A percentile compares a stretch with the other conserved stretches of the same genome.
Evolutionary conservation across 2,113 vertebrate species (phyloP).

Genomic region (Dendrocopos noguchii): DNA sequence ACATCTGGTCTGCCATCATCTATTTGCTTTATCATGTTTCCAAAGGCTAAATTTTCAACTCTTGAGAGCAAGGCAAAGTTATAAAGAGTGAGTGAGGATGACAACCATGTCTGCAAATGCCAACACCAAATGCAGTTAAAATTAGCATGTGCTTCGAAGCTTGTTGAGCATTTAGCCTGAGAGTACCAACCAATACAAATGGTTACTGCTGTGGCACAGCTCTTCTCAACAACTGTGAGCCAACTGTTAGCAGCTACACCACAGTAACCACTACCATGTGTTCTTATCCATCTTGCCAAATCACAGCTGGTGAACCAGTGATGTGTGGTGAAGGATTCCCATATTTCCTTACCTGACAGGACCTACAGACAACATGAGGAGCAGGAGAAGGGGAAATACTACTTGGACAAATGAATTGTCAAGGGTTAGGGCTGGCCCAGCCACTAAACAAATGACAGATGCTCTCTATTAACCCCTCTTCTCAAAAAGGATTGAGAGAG

Average conservation of each 20-base stretch:
- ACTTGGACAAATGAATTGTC: background rate
- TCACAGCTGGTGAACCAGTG: background rate
- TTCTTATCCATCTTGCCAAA: background rate
- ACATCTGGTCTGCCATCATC: background rate
- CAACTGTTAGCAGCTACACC: background rate
- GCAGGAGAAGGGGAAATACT: background rate
- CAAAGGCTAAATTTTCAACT: background rate
- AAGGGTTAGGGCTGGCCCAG: no score
- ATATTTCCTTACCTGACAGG: background rate
- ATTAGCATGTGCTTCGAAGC: background rate
- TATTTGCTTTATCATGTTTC: background rate
- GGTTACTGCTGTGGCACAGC: background rate
- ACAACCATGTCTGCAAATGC: background rate
- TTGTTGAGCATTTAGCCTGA: background rate
- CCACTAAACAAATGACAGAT: no score
- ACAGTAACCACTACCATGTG: background rate
- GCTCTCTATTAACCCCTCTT: no score
- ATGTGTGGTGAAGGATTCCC: background rate
- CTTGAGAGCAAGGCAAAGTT: background rate
- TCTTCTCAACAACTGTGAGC: background rate
- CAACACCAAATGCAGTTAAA: background rate
- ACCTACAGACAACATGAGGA: background rate
- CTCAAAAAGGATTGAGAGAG: no score
- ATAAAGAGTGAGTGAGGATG: background rate
- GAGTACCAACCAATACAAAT: background rate